Evolutionary conservation across 2,113 vertebrate species (phyloP).

Genomic region (Crypturellus undulatus): DNA sequence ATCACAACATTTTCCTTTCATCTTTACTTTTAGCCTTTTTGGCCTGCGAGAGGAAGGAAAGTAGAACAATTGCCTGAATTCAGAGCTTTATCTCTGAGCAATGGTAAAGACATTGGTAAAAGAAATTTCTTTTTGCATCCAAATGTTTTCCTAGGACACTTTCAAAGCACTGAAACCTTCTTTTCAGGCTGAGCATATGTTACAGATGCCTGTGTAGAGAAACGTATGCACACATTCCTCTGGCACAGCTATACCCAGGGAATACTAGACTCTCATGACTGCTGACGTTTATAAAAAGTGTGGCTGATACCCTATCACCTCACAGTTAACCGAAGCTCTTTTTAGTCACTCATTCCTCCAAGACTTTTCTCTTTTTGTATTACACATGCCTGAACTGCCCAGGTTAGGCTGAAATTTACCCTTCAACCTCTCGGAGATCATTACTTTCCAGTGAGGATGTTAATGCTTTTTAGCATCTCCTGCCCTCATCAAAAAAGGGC

Average conservation of each 20-base stretch:
- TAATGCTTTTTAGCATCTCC: not conserved
- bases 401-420: not conserved
- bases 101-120: constrained; percentile 50
- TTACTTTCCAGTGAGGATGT: constrained; percentile 15
- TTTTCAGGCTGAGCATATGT: not conserved
- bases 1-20: constrained; percentile 13
- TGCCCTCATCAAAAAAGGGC: not conserved
- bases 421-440: not conserved
- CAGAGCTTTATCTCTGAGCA: constrained; percentile 58
- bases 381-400: not conserved
- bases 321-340: not conserved
- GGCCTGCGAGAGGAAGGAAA: constrained; percentile 64
- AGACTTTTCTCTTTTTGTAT: not conserved
- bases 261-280: not conserved
- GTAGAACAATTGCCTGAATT: constrained; percentile 50
- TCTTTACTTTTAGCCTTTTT: constrained; percentile 34
- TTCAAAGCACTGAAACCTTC: constrained; percentile 50
- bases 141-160: constrained; percentile 44
- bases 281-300: not conserved
- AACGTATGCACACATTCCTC: not conserved
- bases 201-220: constrained; percentile 12
- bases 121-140: not conserved
- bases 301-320: not conserved
- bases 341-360: not conserved
- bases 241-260: not conserved